Evolutionary conservation across 2,888 invertebrate genomes (phyloP).

Genomic region (Scelioninae gen. 1): DNA sequence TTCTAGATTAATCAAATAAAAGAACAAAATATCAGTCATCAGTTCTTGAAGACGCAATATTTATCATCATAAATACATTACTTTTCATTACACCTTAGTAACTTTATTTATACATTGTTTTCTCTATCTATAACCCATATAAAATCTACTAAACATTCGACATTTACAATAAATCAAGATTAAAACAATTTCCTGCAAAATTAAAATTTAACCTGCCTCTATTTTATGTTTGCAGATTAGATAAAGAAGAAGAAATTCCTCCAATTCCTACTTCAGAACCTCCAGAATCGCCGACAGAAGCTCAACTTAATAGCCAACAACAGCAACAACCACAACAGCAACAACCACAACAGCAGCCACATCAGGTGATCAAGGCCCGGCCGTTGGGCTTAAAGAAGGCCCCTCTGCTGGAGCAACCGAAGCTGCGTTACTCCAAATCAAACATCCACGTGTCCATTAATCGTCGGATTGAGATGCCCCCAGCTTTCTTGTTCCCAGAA

Average conservation of each 20-base stretch:
- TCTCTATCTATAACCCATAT: no score
- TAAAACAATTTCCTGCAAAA: no score
- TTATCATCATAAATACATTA: no score
- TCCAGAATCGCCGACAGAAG: conserved; percentile 82
- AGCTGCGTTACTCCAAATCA: conserved; percentile 87
- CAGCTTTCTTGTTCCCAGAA: conserved; percentile 92
- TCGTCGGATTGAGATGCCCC: conserved; percentile 92
- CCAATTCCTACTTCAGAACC: conserved; percentile 83
- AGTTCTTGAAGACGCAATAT: no score
- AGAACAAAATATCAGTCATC: no score
- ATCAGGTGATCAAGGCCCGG: conserved; percentile 89
- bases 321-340: conserved; percentile 37
- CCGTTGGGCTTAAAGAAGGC: conserved; percentile 93
- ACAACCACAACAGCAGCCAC: conserved; percentile 71
- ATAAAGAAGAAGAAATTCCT: conserved; percentile 82
- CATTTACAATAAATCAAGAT: no score
- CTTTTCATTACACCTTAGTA: no score
- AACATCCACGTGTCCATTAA: conserved; percentile 89
- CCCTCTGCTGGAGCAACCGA: conserved; percentile 92
- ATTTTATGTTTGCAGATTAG: conserved; percentile 72
- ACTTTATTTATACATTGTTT: no score
- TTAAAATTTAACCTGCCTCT: background rate
- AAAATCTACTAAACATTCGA: no score
- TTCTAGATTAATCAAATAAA: no score
- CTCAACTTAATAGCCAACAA: conserved; percentile 74